Conservation (phyloP, 1,140 invertebrate genomes). For the Meteorus sp. region DNA sequence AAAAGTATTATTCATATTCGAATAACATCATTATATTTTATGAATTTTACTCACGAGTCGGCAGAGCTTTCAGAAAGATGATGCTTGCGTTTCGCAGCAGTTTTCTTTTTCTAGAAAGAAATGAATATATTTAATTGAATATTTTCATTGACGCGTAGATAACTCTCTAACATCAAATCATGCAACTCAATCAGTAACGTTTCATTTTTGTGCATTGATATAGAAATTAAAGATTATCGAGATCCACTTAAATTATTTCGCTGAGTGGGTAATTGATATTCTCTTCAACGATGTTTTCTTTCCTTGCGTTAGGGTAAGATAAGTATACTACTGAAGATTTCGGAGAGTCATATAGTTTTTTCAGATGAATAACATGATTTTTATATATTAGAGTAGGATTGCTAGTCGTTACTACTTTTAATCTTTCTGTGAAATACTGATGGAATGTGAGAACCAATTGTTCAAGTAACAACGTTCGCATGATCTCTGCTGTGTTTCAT, state of each 20-base stretch:
- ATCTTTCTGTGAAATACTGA: too few relatives aligned
- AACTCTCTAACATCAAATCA: conserved; percentile 49
- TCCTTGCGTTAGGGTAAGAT: too few relatives aligned
- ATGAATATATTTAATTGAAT: conserved; percentile 34
- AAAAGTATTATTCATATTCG: conserved; percentile 1
- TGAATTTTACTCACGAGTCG: conserved; percentile 40
- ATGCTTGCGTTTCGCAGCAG: conserved; percentile 46
- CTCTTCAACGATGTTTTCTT: too few relatives aligned
- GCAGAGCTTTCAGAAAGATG: conserved; percentile 49
- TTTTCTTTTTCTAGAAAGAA: conserved; percentile 56
- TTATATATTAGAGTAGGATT: too few relatives aligned
- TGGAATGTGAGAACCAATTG: too few relatives aligned
- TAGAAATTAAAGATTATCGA: conserved; percentile 1
- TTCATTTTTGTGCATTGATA: too few relatives aligned
- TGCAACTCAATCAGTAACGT: conserved; percentile 46
- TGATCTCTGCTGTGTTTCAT: too few relatives aligned
- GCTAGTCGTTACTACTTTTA: not conserved
- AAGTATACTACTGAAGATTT: too few relatives aligned
- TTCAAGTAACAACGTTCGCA: too few relatives aligned
- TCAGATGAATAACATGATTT: too few relatives aligned
- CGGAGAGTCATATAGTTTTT: too few relatives aligned
- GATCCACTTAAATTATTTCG: not conserved
- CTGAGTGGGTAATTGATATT: conserved; percentile 1
- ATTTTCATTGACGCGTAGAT: too few relatives aligned
- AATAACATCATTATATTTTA: conserved; percentile 1